Conservation (phyloP, 2,113 vertebrate species). For the Proteles cristata region DNA sequence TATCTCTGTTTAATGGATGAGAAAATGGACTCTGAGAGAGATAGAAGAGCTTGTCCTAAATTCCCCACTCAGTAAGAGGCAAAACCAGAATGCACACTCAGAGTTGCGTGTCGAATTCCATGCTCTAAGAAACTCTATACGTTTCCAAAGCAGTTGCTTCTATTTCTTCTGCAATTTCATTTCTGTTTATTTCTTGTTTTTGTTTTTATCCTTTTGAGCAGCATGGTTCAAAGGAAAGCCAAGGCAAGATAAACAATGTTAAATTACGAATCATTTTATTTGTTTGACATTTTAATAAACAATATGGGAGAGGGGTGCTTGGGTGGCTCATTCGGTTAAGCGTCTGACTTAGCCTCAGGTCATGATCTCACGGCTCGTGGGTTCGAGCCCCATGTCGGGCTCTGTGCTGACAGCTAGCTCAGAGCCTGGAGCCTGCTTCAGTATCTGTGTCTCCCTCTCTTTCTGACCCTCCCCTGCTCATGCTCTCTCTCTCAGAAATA, state of each 20-base stretch:
- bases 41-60: not conserved
- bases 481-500: too few species aligned
- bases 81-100: not conserved
- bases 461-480: too few species aligned
- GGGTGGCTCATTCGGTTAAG: too few species aligned
- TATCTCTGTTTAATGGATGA: not conserved
- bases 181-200: not conserved
- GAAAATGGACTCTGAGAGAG: not conserved
- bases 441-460: too few species aligned
- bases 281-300: conserved; percentile 7
- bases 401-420: too few species aligned
- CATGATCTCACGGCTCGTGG: too few species aligned
- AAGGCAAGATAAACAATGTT: conserved; percentile 10
- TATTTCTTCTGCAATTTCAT: not conserved
- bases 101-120: not conserved
- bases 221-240: not conserved
- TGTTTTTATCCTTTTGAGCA: not conserved
- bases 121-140: not conserved
- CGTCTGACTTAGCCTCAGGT: too few species aligned
- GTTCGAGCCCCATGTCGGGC: too few species aligned
- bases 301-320: not conserved
- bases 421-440: too few species aligned
- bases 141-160: conserved; percentile 1
- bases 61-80: not conserved
- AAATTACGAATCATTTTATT: not conserved